phyloP scores from a whole-genome alignment of 1,140 invertebrate species.

The Palaemon carinicauda region DNA sequence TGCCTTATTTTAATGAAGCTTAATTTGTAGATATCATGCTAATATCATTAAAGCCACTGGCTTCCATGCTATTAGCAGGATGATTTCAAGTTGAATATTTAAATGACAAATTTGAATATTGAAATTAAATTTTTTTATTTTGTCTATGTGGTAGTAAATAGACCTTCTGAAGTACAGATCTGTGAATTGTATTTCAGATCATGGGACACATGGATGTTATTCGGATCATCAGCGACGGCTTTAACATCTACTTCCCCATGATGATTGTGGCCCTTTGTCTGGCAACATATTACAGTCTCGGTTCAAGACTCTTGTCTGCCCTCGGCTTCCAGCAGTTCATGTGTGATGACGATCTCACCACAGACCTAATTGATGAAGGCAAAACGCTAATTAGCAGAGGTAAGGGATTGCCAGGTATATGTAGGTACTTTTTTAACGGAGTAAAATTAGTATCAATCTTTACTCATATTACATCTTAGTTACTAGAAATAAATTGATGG shows the following conservation, averaged over 20 bases:
- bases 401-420: slow-evolving; percentile 62
- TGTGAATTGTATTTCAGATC: slow-evolving; percentile 72
- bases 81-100: too few relatives aligned
- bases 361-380: slow-evolving; percentile 92
- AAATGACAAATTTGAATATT: too few relatives aligned
- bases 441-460: too few relatives aligned
- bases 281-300: slow-evolving; percentile 95
- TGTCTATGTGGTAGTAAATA: too few relatives aligned
- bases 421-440: slow-evolving; percentile 42
- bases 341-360: slow-evolving; percentile 90
- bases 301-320: slow-evolving; percentile 82
- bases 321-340: slow-evolving; percentile 94
- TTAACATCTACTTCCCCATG: slow-evolving; percentile 99
- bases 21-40: too few relatives aligned
- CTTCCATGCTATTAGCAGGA: too few relatives aligned
- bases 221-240: slow-evolving; percentile 95
- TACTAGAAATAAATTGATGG: too few relatives aligned
- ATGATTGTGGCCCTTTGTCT: slow-evolving; percentile 92
- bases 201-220: slow-evolving; percentile 99
- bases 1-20: too few relatives aligned
- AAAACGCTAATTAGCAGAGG: slow-evolving; percentile 68
- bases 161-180: background rate
- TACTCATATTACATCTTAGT: too few relatives aligned
- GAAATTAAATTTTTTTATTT: too few relatives aligned
- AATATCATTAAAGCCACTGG: too few relatives aligned